phyloP scores from a whole-genome alignment of 2,797 vertebrate species.

The Bufotes viridis region DNA sequence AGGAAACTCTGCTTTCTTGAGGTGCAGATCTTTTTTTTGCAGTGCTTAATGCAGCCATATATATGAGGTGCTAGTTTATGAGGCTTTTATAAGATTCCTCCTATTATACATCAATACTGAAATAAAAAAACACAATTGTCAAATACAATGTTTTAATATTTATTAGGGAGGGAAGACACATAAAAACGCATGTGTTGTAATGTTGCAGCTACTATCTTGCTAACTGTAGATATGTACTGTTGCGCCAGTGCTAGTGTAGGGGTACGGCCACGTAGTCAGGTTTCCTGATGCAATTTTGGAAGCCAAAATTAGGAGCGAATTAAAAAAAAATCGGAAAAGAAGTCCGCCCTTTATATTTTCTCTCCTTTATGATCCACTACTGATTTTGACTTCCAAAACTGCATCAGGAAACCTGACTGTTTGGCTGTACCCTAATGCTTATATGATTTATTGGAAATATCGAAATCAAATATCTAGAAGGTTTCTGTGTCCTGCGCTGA shows the following conservation, averaged over 20 bases:
- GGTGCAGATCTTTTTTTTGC: neutral
- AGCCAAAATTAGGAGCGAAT: too few species aligned
- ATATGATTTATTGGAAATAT: neutral
- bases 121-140: neutral
- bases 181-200: neutral
- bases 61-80: neutral
- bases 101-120: neutral
- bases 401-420: too few species aligned
- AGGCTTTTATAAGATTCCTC: neutral
- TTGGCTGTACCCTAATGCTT: neutral
- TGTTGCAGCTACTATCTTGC: neutral
- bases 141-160: neutral
- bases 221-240: too few species aligned
- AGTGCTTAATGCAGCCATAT: too few species aligned
- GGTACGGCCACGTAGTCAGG: too few species aligned
- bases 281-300: too few species aligned
- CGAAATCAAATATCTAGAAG: neutral
- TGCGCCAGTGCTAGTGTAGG: neutral
- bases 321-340: too few species aligned
- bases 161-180: neutral
- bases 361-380: too few species aligned
- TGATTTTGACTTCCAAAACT: too few species aligned
- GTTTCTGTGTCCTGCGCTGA: neutral
- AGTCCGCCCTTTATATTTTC: too few species aligned
- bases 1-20: neutral